These are phyloP conservation scores for Dasyornis broadbenti DNA, from an alignment of 2,113 vertebrate species.

Conservation along the genomic window DNA sequence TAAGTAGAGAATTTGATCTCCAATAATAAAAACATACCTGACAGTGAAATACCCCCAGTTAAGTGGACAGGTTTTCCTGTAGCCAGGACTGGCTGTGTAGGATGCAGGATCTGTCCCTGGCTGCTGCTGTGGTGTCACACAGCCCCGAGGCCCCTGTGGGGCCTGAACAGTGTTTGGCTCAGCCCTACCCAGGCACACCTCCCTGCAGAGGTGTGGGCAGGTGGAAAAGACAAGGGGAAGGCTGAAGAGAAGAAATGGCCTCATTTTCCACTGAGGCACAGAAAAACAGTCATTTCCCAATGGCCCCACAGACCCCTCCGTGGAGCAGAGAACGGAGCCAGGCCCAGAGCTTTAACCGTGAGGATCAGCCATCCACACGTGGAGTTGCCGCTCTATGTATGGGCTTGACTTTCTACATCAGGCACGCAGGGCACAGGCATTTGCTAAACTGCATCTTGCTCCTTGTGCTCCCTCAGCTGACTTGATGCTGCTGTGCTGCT, in stretches of 20 bases:
- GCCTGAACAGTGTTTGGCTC: background rate
- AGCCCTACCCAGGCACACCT: background rate
- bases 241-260: background rate
- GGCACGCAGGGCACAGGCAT: background rate
- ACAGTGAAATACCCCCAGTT: background rate
- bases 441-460: background rate
- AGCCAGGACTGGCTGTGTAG: background rate
- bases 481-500: background rate
- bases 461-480: background rate
- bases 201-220: background rate
- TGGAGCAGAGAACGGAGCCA: background rate
- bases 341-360: background rate
- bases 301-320: accelerated
- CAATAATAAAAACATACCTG: background rate
- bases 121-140: background rate
- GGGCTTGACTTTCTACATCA: background rate
- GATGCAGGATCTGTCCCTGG: background rate
- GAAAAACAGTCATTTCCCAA: background rate
- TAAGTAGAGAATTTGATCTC: background rate
- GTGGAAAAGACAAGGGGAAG: background rate
- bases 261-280: background rate
- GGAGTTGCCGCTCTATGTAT: background rate
- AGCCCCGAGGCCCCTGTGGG: background rate
- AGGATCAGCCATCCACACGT: background rate
- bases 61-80: background rate